These are phyloP conservation scores for Pagrus major DNA, from an alignment of 2,113 vertebrate species.

Conservation along the genomic window DNA sequence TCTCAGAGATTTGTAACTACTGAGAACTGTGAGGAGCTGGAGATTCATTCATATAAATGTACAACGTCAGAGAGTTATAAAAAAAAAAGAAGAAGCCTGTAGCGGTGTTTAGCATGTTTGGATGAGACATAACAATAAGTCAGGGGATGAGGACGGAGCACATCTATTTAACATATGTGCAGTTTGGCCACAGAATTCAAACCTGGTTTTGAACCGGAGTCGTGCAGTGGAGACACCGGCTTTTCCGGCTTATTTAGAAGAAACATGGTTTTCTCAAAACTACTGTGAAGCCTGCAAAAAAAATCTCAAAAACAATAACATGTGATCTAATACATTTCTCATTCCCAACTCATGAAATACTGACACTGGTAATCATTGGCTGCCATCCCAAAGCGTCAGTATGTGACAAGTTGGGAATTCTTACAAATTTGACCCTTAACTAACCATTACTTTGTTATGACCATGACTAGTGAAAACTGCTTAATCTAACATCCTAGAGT, in stretches of 20 bases:
- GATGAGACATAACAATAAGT: not conserved
- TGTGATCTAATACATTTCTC: too few relatives aligned
- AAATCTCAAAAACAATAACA: not conserved
- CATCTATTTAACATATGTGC: not conserved
- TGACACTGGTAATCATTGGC: too few relatives aligned
- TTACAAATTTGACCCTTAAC: too few relatives aligned
- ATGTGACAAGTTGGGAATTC: too few relatives aligned
- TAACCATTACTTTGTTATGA: too few relatives aligned
- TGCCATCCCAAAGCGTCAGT: too few relatives aligned
- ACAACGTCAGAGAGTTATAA: not conserved
- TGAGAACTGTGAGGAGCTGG: not conserved
- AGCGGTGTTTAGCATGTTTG: not conserved
- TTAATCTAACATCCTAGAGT: not conserved
- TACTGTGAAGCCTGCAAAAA: not conserved
- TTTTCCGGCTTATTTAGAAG: not conserved
- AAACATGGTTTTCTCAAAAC: not conserved
- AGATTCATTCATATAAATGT: conserved; percentile 58
- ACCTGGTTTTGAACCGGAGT: not conserved
- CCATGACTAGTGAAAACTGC: too few relatives aligned
- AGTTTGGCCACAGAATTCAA: not conserved
- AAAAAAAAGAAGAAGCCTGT: conserved; percentile 2
- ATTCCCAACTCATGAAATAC: too few relatives aligned
- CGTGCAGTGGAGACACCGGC: too few relatives aligned
- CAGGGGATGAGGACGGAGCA: not conserved
- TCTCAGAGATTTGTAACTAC: conserved; percentile 27